Evolutionary conservation across 2,113 vertebrate genomes (phyloP).

Genomic region (Gambusia holbrooki): DNA sequence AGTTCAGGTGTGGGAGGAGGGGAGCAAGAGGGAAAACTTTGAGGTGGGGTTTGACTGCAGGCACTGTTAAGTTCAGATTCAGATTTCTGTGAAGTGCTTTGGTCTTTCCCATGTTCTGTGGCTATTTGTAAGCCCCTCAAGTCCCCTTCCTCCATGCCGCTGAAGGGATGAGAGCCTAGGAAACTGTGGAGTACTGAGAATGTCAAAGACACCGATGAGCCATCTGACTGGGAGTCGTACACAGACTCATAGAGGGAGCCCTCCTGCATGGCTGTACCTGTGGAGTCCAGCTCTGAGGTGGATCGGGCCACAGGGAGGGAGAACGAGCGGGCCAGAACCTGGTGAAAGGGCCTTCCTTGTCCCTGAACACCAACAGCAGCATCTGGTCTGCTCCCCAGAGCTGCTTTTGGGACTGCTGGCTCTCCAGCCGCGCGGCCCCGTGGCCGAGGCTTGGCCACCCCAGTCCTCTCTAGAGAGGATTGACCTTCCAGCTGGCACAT

Average conservation of each 20-base stretch:
- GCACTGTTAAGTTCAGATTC: constrained; percentile 5
- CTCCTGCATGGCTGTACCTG: constrained; percentile 20
- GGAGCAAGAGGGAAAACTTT: background rate
- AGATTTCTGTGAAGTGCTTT: constrained; percentile 13
- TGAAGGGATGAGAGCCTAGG: constrained; percentile 9
- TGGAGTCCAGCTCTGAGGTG: constrained; percentile 48
- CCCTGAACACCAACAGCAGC: constrained; percentile 26
- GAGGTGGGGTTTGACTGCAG: background rate
- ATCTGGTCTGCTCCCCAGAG: constrained; percentile 30
- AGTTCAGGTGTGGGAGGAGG: constrained; percentile 1
- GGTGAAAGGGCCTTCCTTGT: constrained; percentile 50
- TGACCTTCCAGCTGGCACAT: constrained; percentile 51
- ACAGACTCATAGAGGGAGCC: constrained; percentile 55
- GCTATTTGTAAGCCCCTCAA: background rate
- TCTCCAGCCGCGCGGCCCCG: constrained; percentile 15
- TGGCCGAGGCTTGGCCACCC: constrained; percentile 15
- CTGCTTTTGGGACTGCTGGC: background rate
- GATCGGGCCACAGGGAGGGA: constrained; percentile 64
- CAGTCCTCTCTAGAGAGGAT: constrained; percentile 31
- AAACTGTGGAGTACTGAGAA: constrained; percentile 25
- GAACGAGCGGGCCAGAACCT: constrained; percentile 59
- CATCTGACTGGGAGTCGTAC: constrained; percentile 69
- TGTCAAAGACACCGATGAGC: constrained; percentile 51
- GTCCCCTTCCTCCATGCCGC: constrained; percentile 26
- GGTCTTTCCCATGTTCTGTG: constrained; percentile 10